Evolutionary conservation across 2,113 vertebrate genomes (phyloP).

Genomic region (Phrynosoma platyrhinos): DNA sequence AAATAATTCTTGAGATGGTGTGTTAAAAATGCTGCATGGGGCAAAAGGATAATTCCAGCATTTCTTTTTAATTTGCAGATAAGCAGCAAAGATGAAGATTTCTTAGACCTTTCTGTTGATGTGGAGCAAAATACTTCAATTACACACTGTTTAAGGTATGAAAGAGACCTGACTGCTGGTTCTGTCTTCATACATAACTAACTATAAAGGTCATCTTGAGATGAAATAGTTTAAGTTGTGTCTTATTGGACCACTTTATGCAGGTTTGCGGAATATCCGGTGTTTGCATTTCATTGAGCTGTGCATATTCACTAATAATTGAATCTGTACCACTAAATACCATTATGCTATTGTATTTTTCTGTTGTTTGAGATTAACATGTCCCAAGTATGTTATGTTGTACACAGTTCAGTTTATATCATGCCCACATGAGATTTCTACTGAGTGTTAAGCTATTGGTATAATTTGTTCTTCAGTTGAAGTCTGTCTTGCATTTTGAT

Average conservation of each 20-base stretch:
- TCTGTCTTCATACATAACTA: background rate
- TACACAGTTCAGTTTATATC: background rate
- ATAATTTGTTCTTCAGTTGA: background rate
- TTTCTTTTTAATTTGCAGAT: slow-evolving; percentile 72
- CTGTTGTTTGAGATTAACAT: background rate
- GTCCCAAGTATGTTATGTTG: background rate
- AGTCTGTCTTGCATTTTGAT: slow-evolving; percentile 30
- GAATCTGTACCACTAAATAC: background rate
- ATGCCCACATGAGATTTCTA: background rate
- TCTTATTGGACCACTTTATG: background rate
- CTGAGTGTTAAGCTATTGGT: background rate
- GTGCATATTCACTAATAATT: background rate
- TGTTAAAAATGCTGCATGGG: background rate
- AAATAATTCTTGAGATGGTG: background rate
- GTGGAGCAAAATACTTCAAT: slow-evolving; percentile 89
- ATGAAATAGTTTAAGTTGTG: slow-evolving; percentile 7
- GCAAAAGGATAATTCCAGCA: background rate
- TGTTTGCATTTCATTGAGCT: background rate
- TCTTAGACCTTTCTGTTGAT: slow-evolving; percentile 88
- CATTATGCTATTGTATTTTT: background rate
- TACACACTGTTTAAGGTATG: slow-evolving; percentile 86
- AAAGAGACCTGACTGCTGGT: background rate
- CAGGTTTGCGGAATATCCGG: background rate
- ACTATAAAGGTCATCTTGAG: background rate
- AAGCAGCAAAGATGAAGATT: slow-evolving; percentile 90